A percentile compares a stretch with the other conserved stretches of the same genome.
Evolutionary conservation across 2,888 invertebrate genomes (phyloP).

Genomic region (Kryphioiulus occultus): DNA sequence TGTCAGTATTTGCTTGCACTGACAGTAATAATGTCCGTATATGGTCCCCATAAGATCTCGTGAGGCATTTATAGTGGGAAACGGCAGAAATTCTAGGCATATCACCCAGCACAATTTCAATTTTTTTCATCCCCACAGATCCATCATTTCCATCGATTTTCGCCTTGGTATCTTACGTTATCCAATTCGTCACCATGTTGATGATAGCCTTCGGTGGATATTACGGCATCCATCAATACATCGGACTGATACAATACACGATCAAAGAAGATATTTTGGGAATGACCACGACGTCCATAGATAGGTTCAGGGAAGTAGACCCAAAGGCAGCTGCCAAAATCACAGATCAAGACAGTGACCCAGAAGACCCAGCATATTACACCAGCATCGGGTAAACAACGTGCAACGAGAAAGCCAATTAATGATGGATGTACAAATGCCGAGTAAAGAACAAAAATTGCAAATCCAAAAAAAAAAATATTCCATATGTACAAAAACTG

Average conservation of each 20-base stretch:
- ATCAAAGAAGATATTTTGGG: slow-evolving; percentile 10
- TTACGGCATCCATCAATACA: background rate
- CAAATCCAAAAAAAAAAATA: background rate
- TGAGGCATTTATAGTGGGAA: too few relatives aligned
- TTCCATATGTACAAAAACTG: background rate
- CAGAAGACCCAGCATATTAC: background rate
- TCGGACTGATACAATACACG: background rate
- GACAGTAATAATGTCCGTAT: too few relatives aligned
- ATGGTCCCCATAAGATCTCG: too few relatives aligned
- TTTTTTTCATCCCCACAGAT: background rate
- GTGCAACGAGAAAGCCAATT: background rate
- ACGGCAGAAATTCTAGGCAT: too few relatives aligned
- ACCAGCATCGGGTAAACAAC: slow-evolving; percentile 9
- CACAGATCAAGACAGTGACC: background rate
- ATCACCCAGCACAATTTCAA: too few relatives aligned
- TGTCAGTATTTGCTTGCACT: too few relatives aligned
- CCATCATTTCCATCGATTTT: slow-evolving; percentile 20
- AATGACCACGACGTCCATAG: background rate
- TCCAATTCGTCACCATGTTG: background rate
- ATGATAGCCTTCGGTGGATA: background rate
- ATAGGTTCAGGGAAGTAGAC: background rate
- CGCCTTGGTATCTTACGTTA: background rate
- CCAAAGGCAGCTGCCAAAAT: background rate
- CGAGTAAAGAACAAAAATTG: background rate
- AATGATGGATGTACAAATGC: background rate